phyloP scores from a whole-genome alignment of 2,888 invertebrate genomes.

The Sinopyrophorus schimmeli region DNA sequence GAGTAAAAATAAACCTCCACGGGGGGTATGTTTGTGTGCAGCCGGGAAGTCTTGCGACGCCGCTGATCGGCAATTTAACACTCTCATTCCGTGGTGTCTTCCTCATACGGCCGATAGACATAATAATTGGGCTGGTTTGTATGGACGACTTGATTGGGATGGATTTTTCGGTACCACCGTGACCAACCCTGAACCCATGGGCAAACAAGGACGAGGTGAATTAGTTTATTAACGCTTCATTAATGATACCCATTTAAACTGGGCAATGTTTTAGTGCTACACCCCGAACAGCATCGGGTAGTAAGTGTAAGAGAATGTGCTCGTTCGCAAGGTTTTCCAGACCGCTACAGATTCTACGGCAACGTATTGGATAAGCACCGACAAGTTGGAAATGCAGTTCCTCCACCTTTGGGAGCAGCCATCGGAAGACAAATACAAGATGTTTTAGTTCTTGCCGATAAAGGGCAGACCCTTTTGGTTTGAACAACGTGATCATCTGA shows the following conservation, averaged over 20 bases:
- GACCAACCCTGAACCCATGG: slow-evolving; percentile 88
- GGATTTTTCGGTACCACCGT: slow-evolving; percentile 85
- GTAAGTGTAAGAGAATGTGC: slow-evolving; percentile 89
- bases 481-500: too few relatives aligned
- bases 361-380: slow-evolving; percentile 75
- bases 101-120: slow-evolving; percentile 85
- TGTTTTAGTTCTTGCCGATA: slow-evolving; percentile 47
- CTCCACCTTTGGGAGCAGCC: slow-evolving; percentile 78
- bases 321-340: slow-evolving; percentile 82
- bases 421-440: slow-evolving; percentile 74
- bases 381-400: slow-evolving; percentile 88
- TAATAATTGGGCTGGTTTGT: slow-evolving; percentile 85
- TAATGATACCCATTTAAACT: too few relatives aligned
- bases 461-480: too few relatives aligned
- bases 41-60: slow-evolving; percentile 68
- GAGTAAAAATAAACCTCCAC: slow-evolving; percentile 54
- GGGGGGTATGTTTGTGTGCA: slow-evolving; percentile 81
- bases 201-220: slow-evolving; percentile 79
- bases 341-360: slow-evolving; percentile 76
- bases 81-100: slow-evolving; percentile 86
- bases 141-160: slow-evolving; percentile 80
- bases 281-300: slow-evolving; percentile 77
- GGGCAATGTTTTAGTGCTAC: slow-evolving; percentile 72
- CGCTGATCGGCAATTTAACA: slow-evolving; percentile 76
- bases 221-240: background rate